Base-by-base conservation (phyloP, 2,113 vertebrate species). In the Otolemur garnettii region DNA sequence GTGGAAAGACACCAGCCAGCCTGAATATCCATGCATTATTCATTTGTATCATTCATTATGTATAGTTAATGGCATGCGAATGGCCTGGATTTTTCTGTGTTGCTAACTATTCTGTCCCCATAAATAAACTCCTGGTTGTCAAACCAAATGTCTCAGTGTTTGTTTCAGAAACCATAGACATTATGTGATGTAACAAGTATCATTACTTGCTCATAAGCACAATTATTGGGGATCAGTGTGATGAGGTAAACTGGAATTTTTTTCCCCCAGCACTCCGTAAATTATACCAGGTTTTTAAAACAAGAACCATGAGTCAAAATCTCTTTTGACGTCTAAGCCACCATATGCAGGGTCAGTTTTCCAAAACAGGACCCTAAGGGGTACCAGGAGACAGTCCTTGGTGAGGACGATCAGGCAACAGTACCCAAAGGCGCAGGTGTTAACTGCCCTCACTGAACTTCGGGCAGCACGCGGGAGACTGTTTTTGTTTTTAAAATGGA, bases 61-160 rank as follows among this genome's bases (percentile, higher is more conserved):
- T 71, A 68, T 88, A 90, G 92, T 71, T 97, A 90, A 88, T 93
- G 82, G 64, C 71, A 77, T 79, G 79, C 12, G 28, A 42, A 64
- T 89, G 68, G 74, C 71, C 57, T 91, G 79, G 35, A 86, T 94
- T 96, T 95, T 95, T 95, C 64, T 93, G 86, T 55, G 89, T 96
- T 86, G 30, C 83, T 91, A 71, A 87, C 69, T 79, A 38, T 93
- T 60, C 77, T 87, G 19, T 66, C 33, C 53, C 71, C 74, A 84
- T 81, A 92, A 91, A 91, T 89, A 93, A 55, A 82, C 53, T 21
- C 45, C 19, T 75, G 57, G 79, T 55, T 90, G 59, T 80, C 71
- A 91, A 89, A 79, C 92, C n/a, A 74, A 64, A 30, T 72, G 68
- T 69, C 64, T 10, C 66, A 33, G 81, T 81, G 91, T 93, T 88